These are phyloP conservation scores for Menidia beryllina DNA, from an alignment of 2,113 vertebrate species.

Conservation along the genomic window DNA sequence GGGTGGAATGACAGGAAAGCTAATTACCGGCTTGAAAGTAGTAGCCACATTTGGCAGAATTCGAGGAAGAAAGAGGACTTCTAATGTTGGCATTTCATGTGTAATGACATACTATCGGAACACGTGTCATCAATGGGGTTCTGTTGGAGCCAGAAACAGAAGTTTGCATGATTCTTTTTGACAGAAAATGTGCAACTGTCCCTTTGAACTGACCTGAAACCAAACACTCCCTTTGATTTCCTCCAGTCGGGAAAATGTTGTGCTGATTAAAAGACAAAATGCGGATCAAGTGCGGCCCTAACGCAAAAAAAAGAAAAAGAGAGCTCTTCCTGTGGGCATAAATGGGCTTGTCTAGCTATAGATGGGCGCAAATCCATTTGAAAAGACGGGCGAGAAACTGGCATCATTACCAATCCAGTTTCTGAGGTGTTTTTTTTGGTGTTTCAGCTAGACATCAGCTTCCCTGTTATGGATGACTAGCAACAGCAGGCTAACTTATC, in stretches of 20 bases:
- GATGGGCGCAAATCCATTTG: no score
- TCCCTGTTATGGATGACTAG: no score
- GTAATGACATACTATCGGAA: conserved; percentile 18
- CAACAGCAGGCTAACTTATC: no score
- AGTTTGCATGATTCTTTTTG: background rate
- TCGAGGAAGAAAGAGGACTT: conserved; percentile 45
- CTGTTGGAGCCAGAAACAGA: conserved; percentile 1
- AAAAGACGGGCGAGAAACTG: no score
- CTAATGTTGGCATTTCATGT: conserved; percentile 44
- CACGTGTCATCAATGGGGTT: conserved; percentile 11
- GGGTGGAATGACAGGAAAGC: conserved; percentile 27
- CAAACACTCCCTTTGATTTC: background rate
- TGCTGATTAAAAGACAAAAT: background rate
- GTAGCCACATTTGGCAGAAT: conserved; percentile 41
- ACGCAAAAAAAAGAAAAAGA: no score
- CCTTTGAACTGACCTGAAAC: background rate
- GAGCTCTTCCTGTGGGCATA: no score
- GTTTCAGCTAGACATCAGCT: no score
- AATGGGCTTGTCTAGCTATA: no score
- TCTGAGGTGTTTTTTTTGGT: no score
- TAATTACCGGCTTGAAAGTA: conserved; percentile 45
- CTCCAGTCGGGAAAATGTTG: background rate
- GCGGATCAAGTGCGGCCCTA: no score
- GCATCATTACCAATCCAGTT: no score
- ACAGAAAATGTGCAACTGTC: background rate